Percentiles rank a stretch among this genome's conserved stretches.
Evolutionary conservation across 2,888 invertebrate genomes (phyloP).

Genomic region (Sminthurinus aureus): DNA sequence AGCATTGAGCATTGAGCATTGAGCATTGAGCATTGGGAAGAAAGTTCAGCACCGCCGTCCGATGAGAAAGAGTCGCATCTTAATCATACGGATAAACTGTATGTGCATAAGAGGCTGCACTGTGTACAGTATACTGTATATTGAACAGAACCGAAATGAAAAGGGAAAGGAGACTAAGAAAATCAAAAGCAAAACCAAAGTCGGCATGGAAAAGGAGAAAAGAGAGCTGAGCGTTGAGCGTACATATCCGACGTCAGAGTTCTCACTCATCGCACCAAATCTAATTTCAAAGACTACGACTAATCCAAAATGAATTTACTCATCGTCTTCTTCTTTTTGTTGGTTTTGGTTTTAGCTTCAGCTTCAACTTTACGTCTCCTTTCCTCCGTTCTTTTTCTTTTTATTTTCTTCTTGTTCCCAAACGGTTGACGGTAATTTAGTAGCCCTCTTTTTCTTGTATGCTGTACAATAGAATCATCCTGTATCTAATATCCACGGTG

Average conservation of each 20-base stretch:
- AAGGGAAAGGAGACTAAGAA: neutral
- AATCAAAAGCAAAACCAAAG: neutral
- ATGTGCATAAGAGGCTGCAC: too few relatives aligned
- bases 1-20: too few relatives aligned
- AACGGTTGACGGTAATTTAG: conserved; percentile 38
- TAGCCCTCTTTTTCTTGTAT: conserved; percentile 12
- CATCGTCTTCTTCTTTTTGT: neutral
- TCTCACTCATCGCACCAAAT: conserved; percentile 39
- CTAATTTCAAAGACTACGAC: conserved; percentile 38
- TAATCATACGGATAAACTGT: too few relatives aligned
- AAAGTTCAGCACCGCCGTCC: too few relatives aligned
- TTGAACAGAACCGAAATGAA: neutral
- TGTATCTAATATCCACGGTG: too few relatives aligned
- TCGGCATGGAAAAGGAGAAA: neutral
- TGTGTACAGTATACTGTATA: neutral
- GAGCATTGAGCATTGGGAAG: too few relatives aligned
- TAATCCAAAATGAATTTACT: conserved; percentile 40
- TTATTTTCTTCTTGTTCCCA: conserved; percentile 8
- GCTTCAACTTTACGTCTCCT: neutral
- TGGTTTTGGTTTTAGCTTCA: conserved; percentile 2
- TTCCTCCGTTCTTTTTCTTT: neutral
- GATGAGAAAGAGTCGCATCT: too few relatives aligned
- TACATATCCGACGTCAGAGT: conserved; percentile 30
- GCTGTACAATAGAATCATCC: neutral
- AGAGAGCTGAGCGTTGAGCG: neutral